Conservation (phyloP, 2,888 invertebrate species). For the Tineola bisselliella region DNA sequence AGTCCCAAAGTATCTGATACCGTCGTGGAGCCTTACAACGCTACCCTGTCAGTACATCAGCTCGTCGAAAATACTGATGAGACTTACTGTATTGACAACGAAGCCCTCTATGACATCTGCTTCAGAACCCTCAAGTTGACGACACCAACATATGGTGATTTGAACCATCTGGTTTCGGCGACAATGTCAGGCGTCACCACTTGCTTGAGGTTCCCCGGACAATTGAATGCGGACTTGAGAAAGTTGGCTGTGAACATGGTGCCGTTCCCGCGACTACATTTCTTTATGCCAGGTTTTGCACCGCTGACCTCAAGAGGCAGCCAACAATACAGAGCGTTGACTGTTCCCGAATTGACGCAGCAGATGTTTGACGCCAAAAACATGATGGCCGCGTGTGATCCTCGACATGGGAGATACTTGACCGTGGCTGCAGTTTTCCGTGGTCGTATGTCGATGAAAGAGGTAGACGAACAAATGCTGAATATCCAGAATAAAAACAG, state of each 20-base stretch:
- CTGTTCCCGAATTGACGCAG: conserved; percentile 86
- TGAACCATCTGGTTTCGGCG: conserved; percentile 83
- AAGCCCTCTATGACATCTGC: conserved; percentile 78
- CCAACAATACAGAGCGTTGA: conserved; percentile 87
- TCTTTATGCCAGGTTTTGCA: conserved; percentile 70
- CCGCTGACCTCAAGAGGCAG: conserved; percentile 81
- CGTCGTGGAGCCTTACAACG: conserved; percentile 79
- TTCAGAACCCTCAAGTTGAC: conserved; percentile 78
- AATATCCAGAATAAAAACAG: conserved; percentile 83
- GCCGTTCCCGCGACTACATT: conserved; percentile 74
- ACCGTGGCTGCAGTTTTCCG: conserved; percentile 91
- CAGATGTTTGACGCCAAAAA: conserved; percentile 74
- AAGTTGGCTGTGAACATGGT: conserved; percentile 60
- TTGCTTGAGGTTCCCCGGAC: conserved; percentile 74
- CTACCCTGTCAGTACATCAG: conserved; percentile 84
- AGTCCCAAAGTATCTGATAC: conserved; percentile 81
- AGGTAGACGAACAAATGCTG: conserved; percentile 82
- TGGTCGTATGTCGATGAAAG: conserved; percentile 93
- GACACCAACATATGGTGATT: conserved; percentile 81
- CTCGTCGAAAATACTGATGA: conserved; percentile 79
- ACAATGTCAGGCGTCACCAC: conserved; percentile 89
- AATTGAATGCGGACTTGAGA: conserved; percentile 54
- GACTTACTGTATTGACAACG: conserved; percentile 79
- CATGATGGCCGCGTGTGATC: conserved; percentile 93
- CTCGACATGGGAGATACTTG: conserved; percentile 87